Evolutionary conservation across 92 coral and sea anemone genomes (phyloP).

Genomic region (Chrysogorgia sp.): DNA sequence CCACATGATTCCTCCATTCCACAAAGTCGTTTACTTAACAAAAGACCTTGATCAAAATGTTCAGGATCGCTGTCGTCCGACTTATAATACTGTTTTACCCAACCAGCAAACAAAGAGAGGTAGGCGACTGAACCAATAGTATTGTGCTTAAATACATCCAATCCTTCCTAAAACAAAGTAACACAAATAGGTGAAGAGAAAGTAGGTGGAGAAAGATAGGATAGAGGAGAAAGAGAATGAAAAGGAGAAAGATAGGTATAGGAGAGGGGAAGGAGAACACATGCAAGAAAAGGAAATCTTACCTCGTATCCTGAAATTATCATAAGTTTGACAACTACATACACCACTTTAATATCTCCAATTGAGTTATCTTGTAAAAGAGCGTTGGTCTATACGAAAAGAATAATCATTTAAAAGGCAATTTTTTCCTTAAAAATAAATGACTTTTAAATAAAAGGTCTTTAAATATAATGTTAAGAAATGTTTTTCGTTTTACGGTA

Average conservation of each 20-base stretch:
- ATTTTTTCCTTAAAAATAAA: too few relatives aligned
- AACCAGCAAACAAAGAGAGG: not conserved
- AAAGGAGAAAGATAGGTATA: not conserved
- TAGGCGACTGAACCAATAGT: not conserved
- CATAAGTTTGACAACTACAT: slow-evolving; percentile 74
- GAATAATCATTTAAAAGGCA: too few relatives aligned
- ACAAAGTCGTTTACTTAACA: slow-evolving; percentile 62
- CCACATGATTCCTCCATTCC: slow-evolving; percentile 62
- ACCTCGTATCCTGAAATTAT: slow-evolving; percentile 74
- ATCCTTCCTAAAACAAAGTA: slow-evolving; percentile 56
- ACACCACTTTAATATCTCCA: slow-evolving; percentile 65
- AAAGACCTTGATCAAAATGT: slow-evolving; percentile 33
- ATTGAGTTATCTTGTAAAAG: slow-evolving; percentile 59
- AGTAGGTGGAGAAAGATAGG: not conserved
- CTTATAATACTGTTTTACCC: slow-evolving; percentile 1
- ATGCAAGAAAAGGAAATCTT: slow-evolving; percentile 11
- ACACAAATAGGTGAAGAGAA: not conserved
- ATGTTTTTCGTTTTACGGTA: too few relatives aligned
- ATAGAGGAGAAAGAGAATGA: not conserved
- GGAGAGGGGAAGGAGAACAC: not conserved
- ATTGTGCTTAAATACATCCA: slow-evolving; percentile 50
- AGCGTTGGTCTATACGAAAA: slow-evolving; percentile 16
- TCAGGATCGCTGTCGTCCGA: slow-evolving; percentile 14
- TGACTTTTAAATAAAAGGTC: too few relatives aligned
- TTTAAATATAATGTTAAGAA: too few relatives aligned